A percentile compares a stretch with the other conserved stretches of the same genome.
Evolutionary conservation across 2,888 invertebrate species (phyloP).

Genomic region (Cephus runcator): DNA sequence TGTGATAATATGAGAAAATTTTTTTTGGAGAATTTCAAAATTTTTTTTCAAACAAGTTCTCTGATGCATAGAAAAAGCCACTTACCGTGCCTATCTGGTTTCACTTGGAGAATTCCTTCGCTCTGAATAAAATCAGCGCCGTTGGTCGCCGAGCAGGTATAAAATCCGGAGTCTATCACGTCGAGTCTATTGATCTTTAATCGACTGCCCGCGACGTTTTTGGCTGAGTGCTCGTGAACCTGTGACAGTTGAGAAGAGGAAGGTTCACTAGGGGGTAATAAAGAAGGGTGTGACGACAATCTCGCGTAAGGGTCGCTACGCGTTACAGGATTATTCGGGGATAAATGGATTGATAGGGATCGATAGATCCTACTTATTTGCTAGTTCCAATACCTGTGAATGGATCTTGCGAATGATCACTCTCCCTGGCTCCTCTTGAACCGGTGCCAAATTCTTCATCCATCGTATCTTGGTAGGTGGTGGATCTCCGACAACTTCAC

Average conservation of each 20-base stretch:
- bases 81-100: conserved; percentile 35
- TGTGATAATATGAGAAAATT: not conserved
- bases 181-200: conserved; percentile 51
- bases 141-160: conserved; percentile 52
- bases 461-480: conserved; percentile 71
- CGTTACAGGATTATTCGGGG: not conserved
- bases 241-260: conserved; percentile 17
- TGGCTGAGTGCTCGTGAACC: conserved; percentile 52
- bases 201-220: conserved; percentile 51
- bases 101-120: conserved; percentile 48
- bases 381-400: conserved; percentile 39
- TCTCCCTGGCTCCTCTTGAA: conserved; percentile 64
- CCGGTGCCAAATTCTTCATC: conserved; percentile 72
- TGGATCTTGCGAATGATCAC: conserved; percentile 63
- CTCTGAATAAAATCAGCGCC: conserved; percentile 54
- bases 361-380: not conserved
- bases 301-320: not conserved
- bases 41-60: not conserved
- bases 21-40: not conserved
- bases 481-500: conserved; percentile 74
- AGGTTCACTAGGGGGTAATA: not conserved
- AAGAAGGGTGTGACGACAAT: not conserved
- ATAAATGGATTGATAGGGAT: not conserved
- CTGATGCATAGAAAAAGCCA: not conserved
- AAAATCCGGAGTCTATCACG: conserved; percentile 50